Percentiles rank a stretch among this genome's conserved stretches.
These are phyloP conservation scores for Chymomyza caudatula DNA, from an alignment of 2,888 invertebrate genomes.

Conservation along the genomic window DNA sequence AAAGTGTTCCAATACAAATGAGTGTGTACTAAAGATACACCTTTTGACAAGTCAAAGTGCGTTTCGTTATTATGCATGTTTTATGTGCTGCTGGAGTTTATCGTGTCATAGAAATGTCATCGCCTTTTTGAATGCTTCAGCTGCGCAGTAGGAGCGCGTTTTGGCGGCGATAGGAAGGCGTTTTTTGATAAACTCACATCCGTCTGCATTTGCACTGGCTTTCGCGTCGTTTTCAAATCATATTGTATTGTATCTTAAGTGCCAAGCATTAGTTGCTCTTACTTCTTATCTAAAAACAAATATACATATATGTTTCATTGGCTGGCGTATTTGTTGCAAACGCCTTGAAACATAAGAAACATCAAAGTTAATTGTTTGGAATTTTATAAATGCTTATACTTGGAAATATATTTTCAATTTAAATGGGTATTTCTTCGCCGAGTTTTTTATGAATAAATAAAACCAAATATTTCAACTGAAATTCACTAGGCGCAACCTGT, in stretches of 20 bases:
- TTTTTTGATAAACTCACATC: constrained; percentile 7
- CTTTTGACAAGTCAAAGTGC: background rate
- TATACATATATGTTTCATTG: background rate
- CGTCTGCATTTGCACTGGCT: constrained; percentile 17
- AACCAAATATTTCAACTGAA: background rate
- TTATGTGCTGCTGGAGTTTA: background rate
- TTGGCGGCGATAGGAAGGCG: constrained; percentile 21
- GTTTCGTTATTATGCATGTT: background rate
- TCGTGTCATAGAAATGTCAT: constrained; percentile 21
- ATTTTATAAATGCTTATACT: background rate
- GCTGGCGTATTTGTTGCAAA: background rate
- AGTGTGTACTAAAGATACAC: background rate
- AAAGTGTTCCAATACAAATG: constrained; percentile 31
- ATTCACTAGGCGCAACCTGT: background rate
- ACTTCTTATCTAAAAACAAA: background rate
- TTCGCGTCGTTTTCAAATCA: background rate
- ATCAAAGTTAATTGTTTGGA: no score
- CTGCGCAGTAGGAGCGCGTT: constrained; percentile 16
- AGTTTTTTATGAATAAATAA: background rate
- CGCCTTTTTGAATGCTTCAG: constrained; percentile 35
- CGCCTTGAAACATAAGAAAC: background rate
- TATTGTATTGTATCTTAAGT: background rate
- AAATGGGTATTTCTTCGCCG: background rate
- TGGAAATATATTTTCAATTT: background rate
- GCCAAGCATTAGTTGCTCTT: background rate